Evolutionary conservation across 2,888 invertebrate genomes (phyloP).

Genomic region (Thereva nobilitata): DNA sequence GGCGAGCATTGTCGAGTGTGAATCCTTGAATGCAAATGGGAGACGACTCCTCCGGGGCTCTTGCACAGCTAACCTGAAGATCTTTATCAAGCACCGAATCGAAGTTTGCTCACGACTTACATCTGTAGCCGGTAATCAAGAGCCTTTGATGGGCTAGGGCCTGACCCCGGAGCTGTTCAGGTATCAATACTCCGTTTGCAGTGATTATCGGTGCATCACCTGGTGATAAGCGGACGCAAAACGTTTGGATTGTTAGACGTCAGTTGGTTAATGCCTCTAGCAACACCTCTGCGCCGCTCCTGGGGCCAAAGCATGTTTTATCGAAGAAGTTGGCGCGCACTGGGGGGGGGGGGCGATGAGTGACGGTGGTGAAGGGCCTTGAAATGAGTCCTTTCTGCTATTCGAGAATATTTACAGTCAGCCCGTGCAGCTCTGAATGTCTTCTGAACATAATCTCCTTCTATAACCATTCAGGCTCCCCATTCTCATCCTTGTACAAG

Average conservation of each 20-base stretch:
- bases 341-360: too few species aligned
- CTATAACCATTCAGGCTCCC: slow-evolving; percentile 28
- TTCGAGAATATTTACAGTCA: slow-evolving; percentile 32
- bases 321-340: too few species aligned
- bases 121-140: slow-evolving; percentile 21
- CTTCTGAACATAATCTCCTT: slow-evolving; percentile 25
- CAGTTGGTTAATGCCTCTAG: too few species aligned
- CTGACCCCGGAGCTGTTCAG: slow-evolving; percentile 10
- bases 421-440: slow-evolving; percentile 13
- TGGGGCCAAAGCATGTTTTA: too few species aligned
- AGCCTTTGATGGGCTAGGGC: slow-evolving; percentile 3
- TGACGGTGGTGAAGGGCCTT: too few species aligned
- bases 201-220: too few species aligned
- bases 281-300: too few species aligned
- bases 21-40: slow-evolving; percentile 25
- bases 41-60: not conserved
- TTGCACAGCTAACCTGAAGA: slow-evolving; percentile 1
- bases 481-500: slow-evolving; percentile 6
- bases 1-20: slow-evolving; percentile 28
- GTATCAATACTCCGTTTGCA: too few species aligned
- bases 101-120: slow-evolving; percentile 18
- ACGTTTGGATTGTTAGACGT: too few species aligned
- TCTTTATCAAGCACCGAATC: not conserved
- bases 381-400: not conserved
- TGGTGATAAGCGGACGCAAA: too few species aligned